Percentiles rank a stretch among this genome's conserved stretches.
Evolutionary conservation across 2,113 vertebrate genomes (phyloP).

Genomic region (Petrocephalus microphthalmus): DNA sequence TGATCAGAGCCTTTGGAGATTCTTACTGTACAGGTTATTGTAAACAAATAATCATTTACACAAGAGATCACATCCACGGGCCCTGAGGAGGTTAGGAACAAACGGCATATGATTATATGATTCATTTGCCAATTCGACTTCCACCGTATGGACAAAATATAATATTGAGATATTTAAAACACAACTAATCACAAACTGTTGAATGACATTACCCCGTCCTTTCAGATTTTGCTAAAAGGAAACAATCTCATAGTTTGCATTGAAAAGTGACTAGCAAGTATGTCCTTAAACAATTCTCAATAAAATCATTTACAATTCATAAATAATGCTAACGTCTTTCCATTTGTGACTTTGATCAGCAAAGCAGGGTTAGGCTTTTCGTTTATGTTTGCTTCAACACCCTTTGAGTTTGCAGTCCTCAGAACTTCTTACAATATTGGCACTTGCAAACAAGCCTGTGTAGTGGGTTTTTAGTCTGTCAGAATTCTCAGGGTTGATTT

Average conservation of each 20-base stretch:
- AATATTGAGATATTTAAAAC: neutral
- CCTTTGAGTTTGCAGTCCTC: neutral
- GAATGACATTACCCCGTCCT: neutral
- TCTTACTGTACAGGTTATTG: conserved; percentile 4
- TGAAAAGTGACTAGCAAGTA: neutral
- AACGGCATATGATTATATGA: neutral
- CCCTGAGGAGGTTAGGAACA: neutral
- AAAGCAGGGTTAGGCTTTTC: neutral
- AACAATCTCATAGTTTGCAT: neutral
- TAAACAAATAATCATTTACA: conserved; percentile 20
- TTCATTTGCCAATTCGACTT: neutral
- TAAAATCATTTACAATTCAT: neutral
- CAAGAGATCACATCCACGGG: neutral
- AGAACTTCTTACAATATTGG: neutral
- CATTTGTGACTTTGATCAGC: neutral
- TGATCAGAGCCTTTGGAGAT: neutral
- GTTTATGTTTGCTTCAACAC: neutral
- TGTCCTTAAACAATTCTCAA: neutral
- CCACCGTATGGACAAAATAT: neutral
- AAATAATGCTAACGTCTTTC: neutral
- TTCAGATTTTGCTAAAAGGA: neutral
- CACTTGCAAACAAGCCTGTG: neutral
- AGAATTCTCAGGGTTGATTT: neutral
- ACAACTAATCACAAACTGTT: neutral
- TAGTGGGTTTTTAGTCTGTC: neutral